These are phyloP conservation scores for Notocelia uddmanniana DNA, from an alignment of 2,888 invertebrate species.

Conservation along the genomic window DNA sequence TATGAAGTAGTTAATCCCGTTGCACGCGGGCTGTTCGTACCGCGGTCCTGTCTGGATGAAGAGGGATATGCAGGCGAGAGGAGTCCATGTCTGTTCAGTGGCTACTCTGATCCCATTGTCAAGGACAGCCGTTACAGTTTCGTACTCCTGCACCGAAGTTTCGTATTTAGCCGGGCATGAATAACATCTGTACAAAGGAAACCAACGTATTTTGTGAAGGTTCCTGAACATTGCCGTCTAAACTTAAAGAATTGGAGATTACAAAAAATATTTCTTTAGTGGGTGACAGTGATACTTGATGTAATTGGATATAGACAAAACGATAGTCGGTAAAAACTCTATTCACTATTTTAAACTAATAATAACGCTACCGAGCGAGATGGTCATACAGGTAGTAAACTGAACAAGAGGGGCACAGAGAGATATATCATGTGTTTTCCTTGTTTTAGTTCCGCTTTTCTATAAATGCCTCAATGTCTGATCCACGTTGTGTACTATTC, in stretches of 20 bases:
- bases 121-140: conserved; percentile 52
- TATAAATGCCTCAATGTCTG: too few relatives aligned
- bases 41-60: conserved; percentile 67
- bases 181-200: not conserved
- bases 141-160: not conserved
- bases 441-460: too few relatives aligned
- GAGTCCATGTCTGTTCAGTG: conserved; percentile 59
- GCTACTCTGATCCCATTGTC: conserved; percentile 68
- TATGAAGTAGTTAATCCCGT: conserved; percentile 73
- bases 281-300: not conserved
- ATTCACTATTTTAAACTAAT: too few relatives aligned
- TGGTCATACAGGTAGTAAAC: too few relatives aligned
- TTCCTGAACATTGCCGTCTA: conserved; percentile 5
- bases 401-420: too few relatives aligned
- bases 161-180: not conserved
- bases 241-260: not conserved
- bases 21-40: conserved; percentile 62
- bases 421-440: too few relatives aligned
- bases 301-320: too few relatives aligned
- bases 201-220: not conserved
- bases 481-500: too few relatives aligned
- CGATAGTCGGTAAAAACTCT: too few relatives aligned
- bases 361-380: too few relatives aligned
- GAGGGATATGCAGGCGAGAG: conserved; percentile 62
- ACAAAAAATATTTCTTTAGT: not conserved